Base-by-base conservation (phyloP, 2,113 vertebrate species). In the Nesogale talazaci region DNA sequence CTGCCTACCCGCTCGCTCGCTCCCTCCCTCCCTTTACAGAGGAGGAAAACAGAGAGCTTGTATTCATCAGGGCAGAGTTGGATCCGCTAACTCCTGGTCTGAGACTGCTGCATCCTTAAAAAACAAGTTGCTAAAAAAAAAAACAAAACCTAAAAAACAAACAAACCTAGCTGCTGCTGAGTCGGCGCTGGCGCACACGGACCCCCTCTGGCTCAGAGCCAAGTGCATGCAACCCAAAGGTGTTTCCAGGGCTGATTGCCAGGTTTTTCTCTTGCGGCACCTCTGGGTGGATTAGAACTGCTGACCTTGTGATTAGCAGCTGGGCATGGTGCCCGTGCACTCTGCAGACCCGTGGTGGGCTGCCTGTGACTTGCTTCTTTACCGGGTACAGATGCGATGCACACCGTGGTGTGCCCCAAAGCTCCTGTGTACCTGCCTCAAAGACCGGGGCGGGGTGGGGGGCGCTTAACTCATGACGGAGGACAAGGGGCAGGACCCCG, bases 1-100 rank as follows among this genome's bases (percentile, higher is more conserved):
- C 34, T 72, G 36, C 31, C 36, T 11, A n/a, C n/a, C n/a, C n/a
- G n/a, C 46, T 52, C 46, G 46, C 46, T 52, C 46, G 86, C 59
- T 90, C 74, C 57, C 46, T 52, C 46, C 84, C 59, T 90, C 74
- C 57, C 27, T 63, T 94, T 63, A 85, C 15, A 72, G 56, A 85
- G 70, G 1, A 38, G 16, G 59, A 72, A 72, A 65, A 57, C 46
- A 23, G n/a, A n/a, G 27, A 72, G 19, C 89, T 52, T 17, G 34
- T 8, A 22, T 34, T 34, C 2, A 31, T 52, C 7, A 42, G 75
- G 56, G 38, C 52, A 65, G 5, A 79, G 87, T 14, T 40, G 61
- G 69, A 29, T 31, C 82, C 46, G 46, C 34, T n/a, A 36, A 72
- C 10, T 16, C n/a, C 56, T 42, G 52, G 31, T 40, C 57, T 29